Evolutionary conservation across 2,888 invertebrate species (phyloP).

Genomic region (Thymelicus acteon): DNA sequence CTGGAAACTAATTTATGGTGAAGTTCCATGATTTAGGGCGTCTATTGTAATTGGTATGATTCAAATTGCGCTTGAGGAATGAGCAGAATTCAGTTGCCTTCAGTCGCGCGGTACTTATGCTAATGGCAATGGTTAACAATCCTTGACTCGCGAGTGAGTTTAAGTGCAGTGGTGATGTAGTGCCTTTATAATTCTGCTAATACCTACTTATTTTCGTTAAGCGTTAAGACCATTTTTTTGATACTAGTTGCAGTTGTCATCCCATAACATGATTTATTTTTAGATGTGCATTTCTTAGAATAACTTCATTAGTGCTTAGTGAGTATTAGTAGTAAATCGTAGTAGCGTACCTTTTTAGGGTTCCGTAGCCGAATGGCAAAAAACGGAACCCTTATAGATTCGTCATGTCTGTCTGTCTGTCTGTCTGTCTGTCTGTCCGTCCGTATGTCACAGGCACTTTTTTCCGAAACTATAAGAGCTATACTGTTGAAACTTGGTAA

Average conservation of each 20-base stretch:
- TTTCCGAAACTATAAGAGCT: too few species aligned
- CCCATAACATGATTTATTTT: too few species aligned
- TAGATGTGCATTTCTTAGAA: too few species aligned
- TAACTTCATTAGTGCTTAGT: background rate
- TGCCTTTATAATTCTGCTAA: conserved; percentile 22
- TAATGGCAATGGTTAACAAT: conserved; percentile 46
- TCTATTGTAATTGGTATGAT: conserved; percentile 79
- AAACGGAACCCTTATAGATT: too few species aligned
- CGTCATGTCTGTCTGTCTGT: too few species aligned
- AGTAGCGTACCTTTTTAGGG: too few species aligned
- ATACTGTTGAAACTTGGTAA: too few species aligned
- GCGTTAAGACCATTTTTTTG: background rate
- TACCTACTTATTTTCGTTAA: conserved; percentile 1
- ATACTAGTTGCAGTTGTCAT: background rate
- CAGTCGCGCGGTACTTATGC: conserved; percentile 56
- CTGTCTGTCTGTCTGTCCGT: too few species aligned
- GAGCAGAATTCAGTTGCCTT: conserved; percentile 67
- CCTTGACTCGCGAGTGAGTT: conserved; percentile 44
- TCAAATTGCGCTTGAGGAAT: conserved; percentile 60
- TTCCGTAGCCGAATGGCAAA: too few species aligned
- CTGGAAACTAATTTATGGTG: conserved; percentile 77
- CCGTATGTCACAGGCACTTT: too few species aligned
- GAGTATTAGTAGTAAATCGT: background rate
- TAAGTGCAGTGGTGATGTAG: conserved; percentile 42
- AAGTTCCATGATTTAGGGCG: conserved; percentile 73